These are phyloP conservation scores for Aphelinus atriplicis DNA, from an alignment of 1,140 invertebrate genomes.

Conservation along the genomic window DNA sequence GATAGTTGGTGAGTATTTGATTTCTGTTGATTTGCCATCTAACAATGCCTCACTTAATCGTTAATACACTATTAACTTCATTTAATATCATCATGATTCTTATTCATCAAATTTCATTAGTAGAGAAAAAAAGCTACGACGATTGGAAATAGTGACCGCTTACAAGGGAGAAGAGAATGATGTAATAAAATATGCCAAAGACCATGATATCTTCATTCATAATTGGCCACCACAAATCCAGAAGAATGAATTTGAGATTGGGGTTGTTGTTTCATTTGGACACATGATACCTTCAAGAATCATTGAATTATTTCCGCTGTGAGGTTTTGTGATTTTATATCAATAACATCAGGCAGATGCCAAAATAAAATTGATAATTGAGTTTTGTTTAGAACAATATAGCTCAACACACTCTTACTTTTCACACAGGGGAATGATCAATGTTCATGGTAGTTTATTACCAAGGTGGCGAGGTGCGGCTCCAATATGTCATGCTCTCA, in stretches of 20 bases:
- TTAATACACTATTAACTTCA: slow-evolving; percentile 26
- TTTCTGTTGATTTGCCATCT: slow-evolving; percentile 26
- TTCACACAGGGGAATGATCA: slow-evolving; percentile 83
- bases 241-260: slow-evolving; percentile 69
- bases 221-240: slow-evolving; percentile 68
- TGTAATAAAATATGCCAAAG: slow-evolving; percentile 66
- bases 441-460: slow-evolving; percentile 91
- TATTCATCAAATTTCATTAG: slow-evolving; percentile 42
- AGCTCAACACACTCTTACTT: slow-evolving; percentile 39
- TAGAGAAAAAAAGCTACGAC: slow-evolving; percentile 42
- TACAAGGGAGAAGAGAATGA: slow-evolving; percentile 66
- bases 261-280: slow-evolving; percentile 79
- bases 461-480: slow-evolving; percentile 93
- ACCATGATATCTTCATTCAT: slow-evolving; percentile 65
- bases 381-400: slow-evolving; percentile 11
- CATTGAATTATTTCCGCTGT: slow-evolving; percentile 74
- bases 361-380: no score
- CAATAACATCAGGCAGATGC: no score
- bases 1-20: slow-evolving; percentile 62
- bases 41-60: slow-evolving; percentile 22
- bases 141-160: slow-evolving; percentile 72
- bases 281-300: slow-evolving; percentile 73
- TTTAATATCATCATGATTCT: slow-evolving; percentile 1
- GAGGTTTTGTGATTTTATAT: slow-evolving; percentile 49
- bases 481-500: slow-evolving; percentile 84